These are phyloP conservation scores for Corythornis cristatus DNA, from an alignment of 2,113 vertebrate genomes.

Conservation along the genomic window DNA sequence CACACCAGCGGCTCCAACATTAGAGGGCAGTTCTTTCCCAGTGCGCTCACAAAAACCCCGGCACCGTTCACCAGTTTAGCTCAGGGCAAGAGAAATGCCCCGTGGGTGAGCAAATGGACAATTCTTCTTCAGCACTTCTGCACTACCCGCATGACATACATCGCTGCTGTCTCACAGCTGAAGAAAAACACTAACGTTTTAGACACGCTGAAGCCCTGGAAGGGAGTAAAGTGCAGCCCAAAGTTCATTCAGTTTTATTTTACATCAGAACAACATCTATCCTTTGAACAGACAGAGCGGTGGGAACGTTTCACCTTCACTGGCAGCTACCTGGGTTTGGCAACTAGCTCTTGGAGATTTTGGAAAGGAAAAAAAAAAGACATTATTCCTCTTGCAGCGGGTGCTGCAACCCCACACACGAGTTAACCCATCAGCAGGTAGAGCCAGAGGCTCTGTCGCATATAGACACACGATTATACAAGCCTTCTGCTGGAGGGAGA, in stretches of 20 bases:
- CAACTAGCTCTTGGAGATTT: neutral
- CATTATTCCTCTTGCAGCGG: neutral
- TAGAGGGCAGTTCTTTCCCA: neutral
- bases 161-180: neutral
- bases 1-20: neutral
- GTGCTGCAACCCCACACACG: neutral
- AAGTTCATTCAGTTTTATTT: constrained; percentile 16
- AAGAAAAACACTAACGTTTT: neutral
- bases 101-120: neutral
- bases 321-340: neutral
- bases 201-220: neutral
- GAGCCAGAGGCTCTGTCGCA: constrained; percentile 12
- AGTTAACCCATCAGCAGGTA: constrained; percentile 40
- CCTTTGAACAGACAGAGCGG: neutral
- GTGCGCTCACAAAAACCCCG: neutral
- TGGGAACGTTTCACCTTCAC: neutral
- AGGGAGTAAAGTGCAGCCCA: neutral
- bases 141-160: neutral
- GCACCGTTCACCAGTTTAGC: neutral
- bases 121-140: neutral
- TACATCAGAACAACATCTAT: neutral
- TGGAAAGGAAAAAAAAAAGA: neutral
- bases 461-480: neutral
- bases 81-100: constrained; percentile 21
- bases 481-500: constrained; percentile 33